These are phyloP conservation scores for Callospermophilus lateralis DNA, from an alignment of 2,113 vertebrate genomes.

Conservation along the genomic window DNA sequence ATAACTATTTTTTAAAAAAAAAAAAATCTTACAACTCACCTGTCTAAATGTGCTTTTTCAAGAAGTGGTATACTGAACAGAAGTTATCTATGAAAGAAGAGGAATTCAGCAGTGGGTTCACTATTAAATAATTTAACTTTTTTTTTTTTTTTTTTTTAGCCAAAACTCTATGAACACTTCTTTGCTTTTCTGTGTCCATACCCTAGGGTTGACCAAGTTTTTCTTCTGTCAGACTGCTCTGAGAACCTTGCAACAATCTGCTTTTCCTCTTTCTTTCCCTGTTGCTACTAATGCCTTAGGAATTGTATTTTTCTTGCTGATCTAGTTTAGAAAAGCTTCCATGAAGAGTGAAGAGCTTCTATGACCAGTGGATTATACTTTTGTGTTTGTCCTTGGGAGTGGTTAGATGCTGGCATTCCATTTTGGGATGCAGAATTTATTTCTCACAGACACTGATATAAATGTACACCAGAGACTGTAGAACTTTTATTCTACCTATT, in stretches of 20 bases:
- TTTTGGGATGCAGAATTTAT: not conserved
- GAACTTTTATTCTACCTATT: not conserved
- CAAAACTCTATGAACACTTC: not conserved
- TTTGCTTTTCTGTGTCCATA: not conserved
- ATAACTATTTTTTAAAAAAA: not conserved
- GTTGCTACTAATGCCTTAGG: not conserved
- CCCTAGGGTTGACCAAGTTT: not conserved
- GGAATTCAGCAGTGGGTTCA: not conserved
- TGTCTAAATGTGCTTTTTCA: not conserved
- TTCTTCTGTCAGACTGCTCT: not conserved
- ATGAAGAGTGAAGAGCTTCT: not conserved
- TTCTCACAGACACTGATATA: not conserved
- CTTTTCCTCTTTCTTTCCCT: not conserved
- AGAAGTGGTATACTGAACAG: not conserved
- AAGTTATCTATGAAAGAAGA: conserved; percentile 7
- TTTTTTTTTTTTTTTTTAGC: not conserved
- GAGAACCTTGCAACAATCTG: not conserved
- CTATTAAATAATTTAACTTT: not conserved
- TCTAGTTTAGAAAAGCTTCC: not conserved
- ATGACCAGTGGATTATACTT: not conserved
- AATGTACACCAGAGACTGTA: not conserved
- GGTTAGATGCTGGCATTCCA: not conserved
- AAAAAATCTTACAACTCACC: not conserved
- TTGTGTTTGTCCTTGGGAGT: not conserved
- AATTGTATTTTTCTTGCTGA: conserved; percentile 1